Evolutionary conservation across 2,113 vertebrate genomes (phyloP).

Genomic region (Plecotus auritus): DNA sequence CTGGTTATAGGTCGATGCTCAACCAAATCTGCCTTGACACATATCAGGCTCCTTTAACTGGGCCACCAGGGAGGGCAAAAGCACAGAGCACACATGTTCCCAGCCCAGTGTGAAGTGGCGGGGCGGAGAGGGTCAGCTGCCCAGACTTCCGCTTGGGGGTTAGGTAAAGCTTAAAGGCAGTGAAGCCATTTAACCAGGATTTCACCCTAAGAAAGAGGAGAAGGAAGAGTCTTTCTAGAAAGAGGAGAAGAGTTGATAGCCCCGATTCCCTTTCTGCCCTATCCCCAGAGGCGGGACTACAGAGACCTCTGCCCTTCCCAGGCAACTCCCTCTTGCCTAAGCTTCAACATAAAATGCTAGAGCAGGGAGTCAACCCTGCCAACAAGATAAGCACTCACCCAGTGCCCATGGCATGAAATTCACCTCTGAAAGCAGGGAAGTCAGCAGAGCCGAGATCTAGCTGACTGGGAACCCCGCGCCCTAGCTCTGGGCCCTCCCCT

Average conservation of each 20-base stretch:
- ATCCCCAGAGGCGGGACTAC: not conserved
- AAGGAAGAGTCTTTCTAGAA: not conserved
- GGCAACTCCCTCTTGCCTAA: not conserved
- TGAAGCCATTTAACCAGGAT: not conserved
- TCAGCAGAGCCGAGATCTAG: not conserved
- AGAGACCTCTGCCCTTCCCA: not conserved
- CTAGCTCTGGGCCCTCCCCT: not conserved
- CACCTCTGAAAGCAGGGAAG: not conserved
- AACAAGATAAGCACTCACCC: not conserved
- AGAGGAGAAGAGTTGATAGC: not conserved
- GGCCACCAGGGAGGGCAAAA: not conserved
- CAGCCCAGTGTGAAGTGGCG: not conserved
- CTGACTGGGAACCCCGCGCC: accelerated
- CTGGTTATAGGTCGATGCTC: too few relatives aligned
- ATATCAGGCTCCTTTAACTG: not conserved
- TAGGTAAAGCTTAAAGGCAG: not conserved
- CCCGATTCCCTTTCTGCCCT: not conserved
- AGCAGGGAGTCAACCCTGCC: not conserved
- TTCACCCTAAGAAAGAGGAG: not conserved
- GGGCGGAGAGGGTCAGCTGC: accelerated
- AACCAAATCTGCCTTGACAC: not conserved
- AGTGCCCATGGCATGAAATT: not conserved
- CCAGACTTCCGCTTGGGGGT: not conserved
- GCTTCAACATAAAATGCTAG: not conserved
- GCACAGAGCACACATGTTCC: not conserved